Evolutionary conservation across 2,113 vertebrate genomes (phyloP), one percentile per base, ranked within the genome.

Genomic region (Pipa parva): DNA sequence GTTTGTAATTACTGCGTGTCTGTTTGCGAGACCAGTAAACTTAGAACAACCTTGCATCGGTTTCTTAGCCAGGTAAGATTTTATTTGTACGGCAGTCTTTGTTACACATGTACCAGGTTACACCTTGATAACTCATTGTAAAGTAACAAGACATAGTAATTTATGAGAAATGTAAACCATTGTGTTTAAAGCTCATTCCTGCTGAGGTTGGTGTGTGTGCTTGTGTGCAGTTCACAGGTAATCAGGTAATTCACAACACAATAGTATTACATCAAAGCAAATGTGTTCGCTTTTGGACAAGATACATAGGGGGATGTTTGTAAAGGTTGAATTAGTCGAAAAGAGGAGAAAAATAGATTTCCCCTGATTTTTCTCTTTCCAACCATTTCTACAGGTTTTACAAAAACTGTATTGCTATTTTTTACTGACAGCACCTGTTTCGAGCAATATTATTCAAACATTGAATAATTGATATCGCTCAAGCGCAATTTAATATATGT

Each of bases 221-320:
- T 49, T 50, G 28, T 42, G 17, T 17, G 60, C 20, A 37, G 12
- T 22, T 37, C 29, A 24, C 42, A 20, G 21, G 17, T 37, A 21
- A 51, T 63, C 42, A 20, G 21, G 17, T 37, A 21, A 51, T 63
- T 63, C 15, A 63, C 21, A 18, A 52, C 25, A 37, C 33, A 54
- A 39, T 54, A 3, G 24, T 13, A n/a, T 39, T 42, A 45, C 36
- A 29, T 55, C 13, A 56, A 57, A 45, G 36, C 25, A 64, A 57
- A 49, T 24, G 20, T 28, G 42, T 37, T 52, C 25, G 21, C 25
- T 26, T 36, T 13, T 13, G 21, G 31, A 33, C 17, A 31, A 51
- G 22, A 21, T n/a, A 39, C 9, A 25, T 24, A n/a, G 15, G 26
- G 4, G 29, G 17, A 31, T 45, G 9, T 28, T 10, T 7, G 39